Base-by-base conservation (phyloP, 2,888 invertebrate genomes). In the Pristionchus fissidentatus region DNA sequence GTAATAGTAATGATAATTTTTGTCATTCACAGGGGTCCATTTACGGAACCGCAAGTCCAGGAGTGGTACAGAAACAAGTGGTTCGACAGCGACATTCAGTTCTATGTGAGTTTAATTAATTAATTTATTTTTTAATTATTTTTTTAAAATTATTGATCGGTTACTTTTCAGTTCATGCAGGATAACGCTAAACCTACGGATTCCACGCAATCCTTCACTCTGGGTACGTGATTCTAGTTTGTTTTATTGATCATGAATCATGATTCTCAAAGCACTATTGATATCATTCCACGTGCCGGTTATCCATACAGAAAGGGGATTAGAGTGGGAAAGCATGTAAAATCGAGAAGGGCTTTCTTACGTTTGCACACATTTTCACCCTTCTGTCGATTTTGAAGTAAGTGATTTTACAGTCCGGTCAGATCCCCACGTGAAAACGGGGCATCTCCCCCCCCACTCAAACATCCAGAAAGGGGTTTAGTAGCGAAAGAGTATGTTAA, bases 141-240 rank as follows among this genome's bases (percentile, higher is more conserved):
- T 70, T 70, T 41, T n/a, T n/a, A n/a, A 57, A 26, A 57, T 26
- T n/a, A 57, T 57, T 55, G 22, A 19, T 1, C 35, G n/a, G 8
- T 70, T n/a, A n/a, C n/a, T n/a, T 70, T 70, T 41, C 41, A 70
- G 70, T 70, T 70, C 70, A 41, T 41, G 70, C 38, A 70, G 8
- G 13, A 70, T 8, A 26, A n/a, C 2, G 70, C 38, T 0, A 3
- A 41, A 8, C 70, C 70, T n/a, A 41, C 70, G 3, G 70, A 22
- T n/a, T 38, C 22, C 1, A 32, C 41, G 13, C 41, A 35, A 1
- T 5, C 41, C 10, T 19, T 70, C 3, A 41, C 38, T 7, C 70
- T 70, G n/a, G 32, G 70, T 70, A 55, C 4, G 38, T n/a, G n/a
- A n/a, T n/a, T n/a, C n/a, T n/a, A 62, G 62, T 62, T 19, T 35